phyloP scores from a whole-genome alignment of 2,888 invertebrate genomes.

The Drosophila cracens region DNA sequence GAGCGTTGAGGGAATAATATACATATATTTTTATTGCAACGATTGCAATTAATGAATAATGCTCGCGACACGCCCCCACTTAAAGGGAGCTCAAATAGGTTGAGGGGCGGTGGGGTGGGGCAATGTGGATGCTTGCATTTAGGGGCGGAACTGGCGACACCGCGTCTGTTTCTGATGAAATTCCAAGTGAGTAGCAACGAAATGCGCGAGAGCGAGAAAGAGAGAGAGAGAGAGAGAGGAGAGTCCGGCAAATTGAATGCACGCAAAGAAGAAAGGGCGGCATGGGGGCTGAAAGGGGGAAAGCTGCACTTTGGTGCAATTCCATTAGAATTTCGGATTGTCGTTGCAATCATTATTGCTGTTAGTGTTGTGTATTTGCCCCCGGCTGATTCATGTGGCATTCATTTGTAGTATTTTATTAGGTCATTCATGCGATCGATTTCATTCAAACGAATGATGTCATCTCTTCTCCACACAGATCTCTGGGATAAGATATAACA shows the following conservation, averaged over 20 bases:
- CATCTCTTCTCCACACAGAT: conserved; percentile 42
- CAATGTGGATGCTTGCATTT: neutral
- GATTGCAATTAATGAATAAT: conserved; percentile 66
- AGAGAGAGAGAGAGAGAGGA: neutral
- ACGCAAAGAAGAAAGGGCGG: neutral
- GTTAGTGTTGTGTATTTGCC: conserved; percentile 14
- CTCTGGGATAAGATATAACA: conserved; percentile 44
- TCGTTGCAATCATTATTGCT: conserved; percentile 3
- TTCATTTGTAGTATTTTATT: conserved; percentile 68
- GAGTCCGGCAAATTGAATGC: neutral
- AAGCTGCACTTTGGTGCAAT: conserved; percentile 19
- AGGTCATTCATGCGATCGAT: conserved; percentile 78
- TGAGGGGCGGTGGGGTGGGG: neutral
- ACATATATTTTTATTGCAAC: conserved; percentile 53
- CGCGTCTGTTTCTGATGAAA: conserved; percentile 76
- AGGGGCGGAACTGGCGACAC: conserved; percentile 64
- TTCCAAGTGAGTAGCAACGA: conserved; percentile 16
- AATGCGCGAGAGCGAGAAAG: neutral
- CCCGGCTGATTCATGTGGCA: conserved; percentile 60
- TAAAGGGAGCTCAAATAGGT: neutral
- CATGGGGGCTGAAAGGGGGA: neutral
- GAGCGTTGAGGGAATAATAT: conserved; percentile 1
- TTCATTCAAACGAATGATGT: conserved; percentile 67
- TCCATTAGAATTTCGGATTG: conserved; percentile 14
- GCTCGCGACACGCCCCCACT: conserved; percentile 38